These are phyloP conservation scores for Aporophyla lueneburgensis DNA, from an alignment of 2,888 invertebrate genomes.

Conservation along the genomic window DNA sequence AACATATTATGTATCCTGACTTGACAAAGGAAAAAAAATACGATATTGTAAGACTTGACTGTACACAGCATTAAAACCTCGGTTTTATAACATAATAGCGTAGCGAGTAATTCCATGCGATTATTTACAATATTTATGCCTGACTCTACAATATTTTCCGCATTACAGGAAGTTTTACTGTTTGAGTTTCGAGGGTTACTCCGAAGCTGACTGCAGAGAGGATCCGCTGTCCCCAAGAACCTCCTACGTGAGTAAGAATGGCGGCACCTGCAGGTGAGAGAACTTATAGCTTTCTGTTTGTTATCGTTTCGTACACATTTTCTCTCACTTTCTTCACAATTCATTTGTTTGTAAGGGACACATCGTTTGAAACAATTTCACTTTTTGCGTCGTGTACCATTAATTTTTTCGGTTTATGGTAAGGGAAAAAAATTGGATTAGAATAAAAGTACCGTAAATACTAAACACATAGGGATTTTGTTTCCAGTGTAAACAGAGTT, in stretches of 20 bases:
- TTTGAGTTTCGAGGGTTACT: constrained; percentile 93
- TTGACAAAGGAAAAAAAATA: too few relatives aligned
- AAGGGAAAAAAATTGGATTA: constrained; percentile 61
- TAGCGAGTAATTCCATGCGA: too few relatives aligned
- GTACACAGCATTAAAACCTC: too few relatives aligned
- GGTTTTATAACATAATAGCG: too few relatives aligned
- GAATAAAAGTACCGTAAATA: background rate
- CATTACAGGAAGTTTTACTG: constrained; percentile 94
- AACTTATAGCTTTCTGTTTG: background rate
- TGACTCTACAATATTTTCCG: constrained; percentile 29
- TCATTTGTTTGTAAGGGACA: too few relatives aligned
- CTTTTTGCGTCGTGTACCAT: constrained; percentile 62
- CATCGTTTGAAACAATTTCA: constrained; percentile 1
- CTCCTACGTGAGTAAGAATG: constrained; percentile 93
- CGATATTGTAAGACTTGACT: too few relatives aligned
- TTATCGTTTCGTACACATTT: too few relatives aligned
- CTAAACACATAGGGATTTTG: background rate
- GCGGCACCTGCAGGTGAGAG: constrained; percentile 95
- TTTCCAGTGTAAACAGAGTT: too few relatives aligned
- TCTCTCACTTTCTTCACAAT: background rate
- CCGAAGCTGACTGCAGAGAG: constrained; percentile 94
- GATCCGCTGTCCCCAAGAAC: constrained; percentile 94
- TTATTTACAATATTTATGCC: too few relatives aligned
- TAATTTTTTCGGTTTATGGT: constrained; percentile 59
- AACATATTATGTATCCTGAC: too few relatives aligned